Evolutionary conservation across 1,140 invertebrate genomes (phyloP).

Genomic region (Delia radicum): DNA sequence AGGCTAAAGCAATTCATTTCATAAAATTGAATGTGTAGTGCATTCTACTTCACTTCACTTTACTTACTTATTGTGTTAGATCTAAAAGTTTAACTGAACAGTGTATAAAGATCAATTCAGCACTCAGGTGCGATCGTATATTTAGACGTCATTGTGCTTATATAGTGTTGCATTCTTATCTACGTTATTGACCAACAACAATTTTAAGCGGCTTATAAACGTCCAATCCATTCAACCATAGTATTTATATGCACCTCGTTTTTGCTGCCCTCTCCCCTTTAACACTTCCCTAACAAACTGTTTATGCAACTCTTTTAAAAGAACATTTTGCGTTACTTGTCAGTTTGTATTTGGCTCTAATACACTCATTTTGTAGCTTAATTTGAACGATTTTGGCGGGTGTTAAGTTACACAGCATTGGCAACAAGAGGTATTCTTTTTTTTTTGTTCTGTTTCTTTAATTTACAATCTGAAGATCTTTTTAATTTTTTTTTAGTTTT

Average conservation of each 20-base stretch:
- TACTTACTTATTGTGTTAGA: background rate
- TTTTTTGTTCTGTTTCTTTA: background rate
- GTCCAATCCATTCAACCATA: background rate
- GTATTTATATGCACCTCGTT: background rate
- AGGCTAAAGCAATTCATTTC: background rate
- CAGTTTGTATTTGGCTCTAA: conserved; percentile 1
- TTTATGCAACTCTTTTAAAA: no score
- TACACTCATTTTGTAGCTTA: conserved; percentile 1
- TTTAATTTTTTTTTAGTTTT: background rate
- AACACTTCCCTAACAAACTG: background rate
- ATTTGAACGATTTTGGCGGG: conserved; percentile 1
- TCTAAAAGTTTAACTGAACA: background rate
- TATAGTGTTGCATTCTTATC: background rate
- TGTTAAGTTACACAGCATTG: background rate
- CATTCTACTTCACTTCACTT: background rate
- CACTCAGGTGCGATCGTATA: conserved; percentile 3
- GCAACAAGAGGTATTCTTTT: background rate
- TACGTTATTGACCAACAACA: background rate
- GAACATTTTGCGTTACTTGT: background rate
- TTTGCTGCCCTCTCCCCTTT: background rate
- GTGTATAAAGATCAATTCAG: background rate
- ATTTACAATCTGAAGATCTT: background rate
- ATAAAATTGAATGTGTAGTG: background rate
- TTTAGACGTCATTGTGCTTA: background rate
- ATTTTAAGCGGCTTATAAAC: conserved; percentile 4